Conservation (phyloP, 2,797 vertebrate genomes). For the Tapera naevia region DNA sequence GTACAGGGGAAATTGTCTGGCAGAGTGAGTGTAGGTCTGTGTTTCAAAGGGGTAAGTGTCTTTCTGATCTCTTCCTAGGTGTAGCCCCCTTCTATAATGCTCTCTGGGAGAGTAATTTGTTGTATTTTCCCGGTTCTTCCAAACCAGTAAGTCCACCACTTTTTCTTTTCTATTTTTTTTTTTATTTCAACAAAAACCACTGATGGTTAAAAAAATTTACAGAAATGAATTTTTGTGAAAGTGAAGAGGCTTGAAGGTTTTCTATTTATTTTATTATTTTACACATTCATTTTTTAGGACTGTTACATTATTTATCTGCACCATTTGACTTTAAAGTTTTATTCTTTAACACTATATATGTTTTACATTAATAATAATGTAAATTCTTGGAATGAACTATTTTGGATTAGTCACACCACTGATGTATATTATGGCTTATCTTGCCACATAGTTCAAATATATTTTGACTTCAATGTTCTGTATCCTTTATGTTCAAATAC, state of each 20-base stretch:
- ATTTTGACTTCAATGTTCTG: background rate
- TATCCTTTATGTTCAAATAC: background rate
- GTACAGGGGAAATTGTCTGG: slow-evolving; percentile 6
- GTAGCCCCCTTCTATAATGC: background rate
- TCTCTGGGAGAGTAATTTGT: background rate
- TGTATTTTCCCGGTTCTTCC: background rate
- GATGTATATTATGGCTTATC: background rate
- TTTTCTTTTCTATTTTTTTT: background rate
- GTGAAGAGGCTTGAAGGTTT: background rate
- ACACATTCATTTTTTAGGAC: background rate
- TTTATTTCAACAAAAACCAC: background rate
- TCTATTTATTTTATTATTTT: background rate
- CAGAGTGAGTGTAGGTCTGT: background rate
- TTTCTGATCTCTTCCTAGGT: background rate
- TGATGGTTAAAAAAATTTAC: background rate
- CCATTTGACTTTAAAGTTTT: background rate
- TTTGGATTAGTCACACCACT: background rate
- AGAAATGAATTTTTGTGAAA: background rate
- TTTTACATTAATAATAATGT: background rate
- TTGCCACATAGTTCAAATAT: background rate
- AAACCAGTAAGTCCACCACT: background rate
- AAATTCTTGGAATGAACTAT: background rate
- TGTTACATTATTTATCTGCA: background rate
- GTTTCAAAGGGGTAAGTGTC: slow-evolving; percentile 9
- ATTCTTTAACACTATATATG: background rate